Conservation (phyloP, 2,888 invertebrate species). For the Diplolepis rosae region DNA sequence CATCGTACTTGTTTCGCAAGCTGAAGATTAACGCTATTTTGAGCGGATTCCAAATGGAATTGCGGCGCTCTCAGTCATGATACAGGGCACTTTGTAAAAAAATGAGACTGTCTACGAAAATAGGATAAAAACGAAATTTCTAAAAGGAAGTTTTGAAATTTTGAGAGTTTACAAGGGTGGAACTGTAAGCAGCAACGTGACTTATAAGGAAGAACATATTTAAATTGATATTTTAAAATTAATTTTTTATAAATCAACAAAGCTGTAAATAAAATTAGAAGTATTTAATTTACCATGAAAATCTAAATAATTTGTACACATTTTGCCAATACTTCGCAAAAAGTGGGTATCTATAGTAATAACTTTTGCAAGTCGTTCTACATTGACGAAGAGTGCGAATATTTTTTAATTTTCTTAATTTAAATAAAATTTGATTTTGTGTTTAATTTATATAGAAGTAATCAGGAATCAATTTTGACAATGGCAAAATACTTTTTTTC, state of each 20-base stretch:
- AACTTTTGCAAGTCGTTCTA: too few relatives aligned
- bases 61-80: background rate
- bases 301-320: too few relatives aligned
- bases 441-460: too few relatives aligned
- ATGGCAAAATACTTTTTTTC: too few relatives aligned
- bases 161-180: background rate
- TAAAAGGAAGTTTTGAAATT: conserved; percentile 23
- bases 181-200: background rate
- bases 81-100: background rate
- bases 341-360: too few relatives aligned
- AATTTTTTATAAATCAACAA: background rate
- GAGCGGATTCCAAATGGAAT: conserved; percentile 18
- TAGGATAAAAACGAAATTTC: conserved; percentile 23
- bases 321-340: too few relatives aligned
- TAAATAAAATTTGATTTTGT: too few relatives aligned
- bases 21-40: conserved; percentile 17
- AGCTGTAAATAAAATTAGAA: too few relatives aligned
- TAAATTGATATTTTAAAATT: background rate
- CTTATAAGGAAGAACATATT: background rate
- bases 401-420: too few relatives aligned
- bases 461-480: too few relatives aligned
- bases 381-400: too few relatives aligned
- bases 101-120: background rate
- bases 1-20: background rate
- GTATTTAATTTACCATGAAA: too few relatives aligned